A percentile compares a stretch with the other conserved stretches of the same genome.
These are phyloP conservation scores for Cherax destructor DNA, from an alignment of 1,140 invertebrate species.

Conservation along the genomic window DNA sequence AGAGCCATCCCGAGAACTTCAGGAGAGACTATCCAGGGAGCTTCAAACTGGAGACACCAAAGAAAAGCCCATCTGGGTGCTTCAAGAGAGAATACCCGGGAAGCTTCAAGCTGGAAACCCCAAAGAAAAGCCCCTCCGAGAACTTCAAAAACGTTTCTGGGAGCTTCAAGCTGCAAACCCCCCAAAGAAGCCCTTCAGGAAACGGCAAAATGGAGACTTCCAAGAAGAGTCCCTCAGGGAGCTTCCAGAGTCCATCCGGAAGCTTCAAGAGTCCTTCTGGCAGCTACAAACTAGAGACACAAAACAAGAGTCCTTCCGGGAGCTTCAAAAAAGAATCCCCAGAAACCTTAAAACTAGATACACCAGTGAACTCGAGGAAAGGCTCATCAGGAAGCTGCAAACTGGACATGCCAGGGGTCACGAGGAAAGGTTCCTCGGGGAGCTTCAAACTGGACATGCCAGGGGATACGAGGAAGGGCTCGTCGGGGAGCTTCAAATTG, in stretches of 20 bases:
- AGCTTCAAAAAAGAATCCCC: conserved; percentile 15
- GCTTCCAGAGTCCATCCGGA: conserved; percentile 22
- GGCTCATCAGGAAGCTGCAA: not conserved
- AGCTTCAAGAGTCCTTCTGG: conserved; percentile 29
- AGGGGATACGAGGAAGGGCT: not conserved
- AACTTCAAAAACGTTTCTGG: not conserved
- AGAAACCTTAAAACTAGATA: not conserved
- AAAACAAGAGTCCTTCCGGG: not conserved
- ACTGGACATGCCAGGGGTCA: not conserved
- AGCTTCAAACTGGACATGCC: conserved; percentile 5
- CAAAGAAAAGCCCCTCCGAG: conserved; percentile 5
- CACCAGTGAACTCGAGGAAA: not conserved
- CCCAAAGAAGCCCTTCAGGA: conserved; percentile 12
- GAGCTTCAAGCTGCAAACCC: conserved; percentile 18
- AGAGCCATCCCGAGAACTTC: conserved; percentile 14
- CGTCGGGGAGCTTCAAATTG: not conserved
- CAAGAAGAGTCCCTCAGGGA: conserved; percentile 29
- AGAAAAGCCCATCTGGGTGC: conserved; percentile 7
- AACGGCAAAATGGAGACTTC: not conserved
- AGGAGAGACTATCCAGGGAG: conserved; percentile 28
- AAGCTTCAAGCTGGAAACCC: conserved; percentile 19
- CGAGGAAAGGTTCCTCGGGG: not conserved
- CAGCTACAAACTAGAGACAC: not conserved
- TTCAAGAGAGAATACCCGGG: conserved; percentile 34
- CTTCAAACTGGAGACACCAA: conserved; percentile 15